These are phyloP conservation scores for Dicycla oo DNA, from an alignment of 2,888 invertebrate genomes.

Conservation along the genomic window DNA sequence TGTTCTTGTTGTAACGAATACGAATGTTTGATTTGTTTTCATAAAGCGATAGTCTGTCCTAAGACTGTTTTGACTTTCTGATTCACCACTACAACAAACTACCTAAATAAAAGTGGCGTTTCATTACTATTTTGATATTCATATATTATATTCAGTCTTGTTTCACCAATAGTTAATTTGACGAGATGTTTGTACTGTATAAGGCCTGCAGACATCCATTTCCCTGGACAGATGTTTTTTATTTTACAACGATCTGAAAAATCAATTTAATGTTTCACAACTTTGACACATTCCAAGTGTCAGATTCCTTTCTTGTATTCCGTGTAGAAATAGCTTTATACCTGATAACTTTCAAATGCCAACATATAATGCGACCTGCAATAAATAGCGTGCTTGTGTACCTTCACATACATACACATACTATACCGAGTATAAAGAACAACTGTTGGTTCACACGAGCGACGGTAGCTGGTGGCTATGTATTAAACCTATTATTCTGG, in stretches of 20 bases:
- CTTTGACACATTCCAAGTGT: not conserved
- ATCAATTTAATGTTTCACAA: not conserved
- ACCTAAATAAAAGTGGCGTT: not conserved
- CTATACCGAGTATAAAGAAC: conserved; percentile 50
- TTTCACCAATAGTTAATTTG: not conserved
- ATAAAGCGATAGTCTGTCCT: not conserved
- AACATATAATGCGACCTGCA: conserved; percentile 46
- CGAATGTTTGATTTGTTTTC: not conserved
- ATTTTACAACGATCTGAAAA: no score
- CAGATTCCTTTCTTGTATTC: not conserved
- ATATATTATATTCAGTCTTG: not conserved
- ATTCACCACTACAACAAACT: not conserved
- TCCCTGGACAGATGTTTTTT: not conserved
- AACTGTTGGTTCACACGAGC: conserved; percentile 68
- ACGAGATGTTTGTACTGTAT: not conserved
- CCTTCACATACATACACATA: conserved; percentile 35
- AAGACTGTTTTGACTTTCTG: not conserved
- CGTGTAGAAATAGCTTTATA: conserved; percentile 7
- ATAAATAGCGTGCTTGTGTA: conserved; percentile 63
- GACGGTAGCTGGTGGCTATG: conserved; percentile 30
- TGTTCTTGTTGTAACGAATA: not conserved
- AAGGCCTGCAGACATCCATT: not conserved
- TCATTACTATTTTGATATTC: not conserved
- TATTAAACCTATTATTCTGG: conserved; percentile 28
- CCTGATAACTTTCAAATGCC: conserved; percentile 47